These are phyloP conservation scores for Zingel zingel DNA, from an alignment of 2,113 vertebrate species.

Conservation along the genomic window DNA sequence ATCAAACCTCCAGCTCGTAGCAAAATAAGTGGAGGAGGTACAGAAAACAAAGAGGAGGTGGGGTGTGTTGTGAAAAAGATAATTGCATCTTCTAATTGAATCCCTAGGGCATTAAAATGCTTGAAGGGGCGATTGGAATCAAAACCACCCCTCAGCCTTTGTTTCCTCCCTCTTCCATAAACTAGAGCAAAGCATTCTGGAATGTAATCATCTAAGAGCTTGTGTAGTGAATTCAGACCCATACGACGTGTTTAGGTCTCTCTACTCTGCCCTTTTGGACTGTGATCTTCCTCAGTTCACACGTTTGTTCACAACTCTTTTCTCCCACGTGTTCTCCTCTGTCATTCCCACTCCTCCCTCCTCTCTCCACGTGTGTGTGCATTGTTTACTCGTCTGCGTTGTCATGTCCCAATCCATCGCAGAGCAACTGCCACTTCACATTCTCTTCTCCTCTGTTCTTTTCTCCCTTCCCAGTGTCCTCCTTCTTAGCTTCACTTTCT, in stretches of 20 bases:
- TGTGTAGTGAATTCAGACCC: slow-evolving; percentile 3
- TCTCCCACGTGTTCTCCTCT: slow-evolving; percentile 8
- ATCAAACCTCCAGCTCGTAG: slow-evolving; percentile 9
- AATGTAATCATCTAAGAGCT: slow-evolving; percentile 9
- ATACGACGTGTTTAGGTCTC: slow-evolving; percentile 1
- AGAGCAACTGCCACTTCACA: slow-evolving; percentile 42
- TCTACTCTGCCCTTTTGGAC: background rate
- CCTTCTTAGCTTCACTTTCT: background rate
- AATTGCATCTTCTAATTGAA: slow-evolving; percentile 84
- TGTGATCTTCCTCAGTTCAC: background rate
- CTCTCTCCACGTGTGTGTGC: slow-evolving; percentile 11
- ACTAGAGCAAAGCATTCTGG: slow-evolving; percentile 38
- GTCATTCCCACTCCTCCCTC: slow-evolving; percentile 19
- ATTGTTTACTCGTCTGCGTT: slow-evolving; percentile 31
- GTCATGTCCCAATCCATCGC: slow-evolving; percentile 27
- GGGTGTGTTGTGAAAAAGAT: slow-evolving; percentile 62
- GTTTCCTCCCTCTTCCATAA: slow-evolving; percentile 46
- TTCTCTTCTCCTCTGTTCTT: slow-evolving; percentile 17
- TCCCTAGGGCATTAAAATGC: slow-evolving; percentile 69
- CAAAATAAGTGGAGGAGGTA: slow-evolving; percentile 27
- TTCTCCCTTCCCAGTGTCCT: background rate
- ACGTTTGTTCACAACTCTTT: background rate
- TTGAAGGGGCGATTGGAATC: slow-evolving; percentile 69
- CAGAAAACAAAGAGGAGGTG: slow-evolving; percentile 37
- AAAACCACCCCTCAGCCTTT: slow-evolving; percentile 60